Conservation (phyloP, 2,113 vertebrate genomes). For the Butorides virescens region DNA sequence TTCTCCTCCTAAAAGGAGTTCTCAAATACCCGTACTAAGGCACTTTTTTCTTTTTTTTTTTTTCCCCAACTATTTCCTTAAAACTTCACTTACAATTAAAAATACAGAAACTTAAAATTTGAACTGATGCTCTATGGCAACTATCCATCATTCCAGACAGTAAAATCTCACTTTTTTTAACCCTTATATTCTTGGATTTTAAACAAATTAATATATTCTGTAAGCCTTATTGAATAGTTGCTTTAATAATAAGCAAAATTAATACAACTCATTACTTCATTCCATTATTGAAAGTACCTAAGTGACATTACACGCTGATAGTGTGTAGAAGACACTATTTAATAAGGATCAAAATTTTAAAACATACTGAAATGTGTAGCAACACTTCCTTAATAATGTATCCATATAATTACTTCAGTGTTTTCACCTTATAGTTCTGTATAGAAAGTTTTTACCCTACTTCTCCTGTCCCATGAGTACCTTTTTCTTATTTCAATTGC, state of each 20-base stretch:
- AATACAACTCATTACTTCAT: not conserved
- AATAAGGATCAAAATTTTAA: not conserved
- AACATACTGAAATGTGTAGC: not conserved
- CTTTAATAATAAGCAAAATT: not conserved
- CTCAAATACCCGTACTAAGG: not conserved
- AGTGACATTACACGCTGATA: not conserved
- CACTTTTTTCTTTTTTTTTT: not conserved
- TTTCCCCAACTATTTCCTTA: not conserved
- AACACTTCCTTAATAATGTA: not conserved
- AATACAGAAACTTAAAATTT: not conserved
- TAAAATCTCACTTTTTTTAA: not conserved
- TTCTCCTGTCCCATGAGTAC: not conserved
- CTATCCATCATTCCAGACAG: not conserved
- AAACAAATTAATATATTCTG: not conserved
- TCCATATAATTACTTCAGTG: not conserved
- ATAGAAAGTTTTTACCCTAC: not conserved
- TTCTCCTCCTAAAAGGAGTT: not conserved
- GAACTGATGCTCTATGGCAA: not conserved
- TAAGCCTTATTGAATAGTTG: not conserved
- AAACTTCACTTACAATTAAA: not conserved
- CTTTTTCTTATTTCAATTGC: not conserved
- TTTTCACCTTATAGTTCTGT: not conserved
- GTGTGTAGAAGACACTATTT: not conserved
- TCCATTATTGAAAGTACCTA: not conserved
- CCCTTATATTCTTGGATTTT: not conserved